Percentiles rank a stretch among this genome's conserved stretches.
These are phyloP conservation scores for Hypsibius dujardini DNA, from an alignment of 1,140 invertebrate genomes.

Conservation along the genomic window DNA sequence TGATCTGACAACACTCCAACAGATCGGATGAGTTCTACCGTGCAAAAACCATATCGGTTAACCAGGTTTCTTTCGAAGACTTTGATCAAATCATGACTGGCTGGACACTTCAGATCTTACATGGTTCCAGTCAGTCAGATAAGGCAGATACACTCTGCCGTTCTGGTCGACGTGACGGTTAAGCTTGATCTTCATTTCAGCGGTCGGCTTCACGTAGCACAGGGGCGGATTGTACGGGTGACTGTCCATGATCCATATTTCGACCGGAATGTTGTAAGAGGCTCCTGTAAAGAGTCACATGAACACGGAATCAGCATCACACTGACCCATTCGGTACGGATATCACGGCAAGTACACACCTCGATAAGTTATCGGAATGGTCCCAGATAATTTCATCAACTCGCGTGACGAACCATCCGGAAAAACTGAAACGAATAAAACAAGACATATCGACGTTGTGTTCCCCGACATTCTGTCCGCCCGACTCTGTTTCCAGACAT, in stretches of 20 bases:
- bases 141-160: constrained; percentile 89
- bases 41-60: constrained; percentile 17
- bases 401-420: constrained; percentile 8
- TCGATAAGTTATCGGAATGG: constrained; percentile 19
- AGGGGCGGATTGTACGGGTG: constrained; percentile 90
- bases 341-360: constrained; percentile 33
- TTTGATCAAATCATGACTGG: neutral
- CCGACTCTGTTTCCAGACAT: no score
- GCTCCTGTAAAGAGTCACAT: constrained; percentile 20
- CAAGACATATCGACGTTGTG: neutral
- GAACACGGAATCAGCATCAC: no score
- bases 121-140: constrained; percentile 81
- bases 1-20: constrained; percentile 64
- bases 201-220: constrained; percentile 86
- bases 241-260: constrained; percentile 86
- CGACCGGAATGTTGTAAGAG: constrained; percentile 86
- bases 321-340: no score
- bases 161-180: constrained; percentile 86
- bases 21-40: constrained; percentile 62
- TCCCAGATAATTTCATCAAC: neutral
- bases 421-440: neutral
- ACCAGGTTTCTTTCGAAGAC: neutral
- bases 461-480: no score
- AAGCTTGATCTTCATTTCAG: constrained; percentile 80
- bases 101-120: constrained; percentile 38